Conservation (phyloP, 2,888 invertebrate species). For the Bhutanitis thaidina region DNA sequence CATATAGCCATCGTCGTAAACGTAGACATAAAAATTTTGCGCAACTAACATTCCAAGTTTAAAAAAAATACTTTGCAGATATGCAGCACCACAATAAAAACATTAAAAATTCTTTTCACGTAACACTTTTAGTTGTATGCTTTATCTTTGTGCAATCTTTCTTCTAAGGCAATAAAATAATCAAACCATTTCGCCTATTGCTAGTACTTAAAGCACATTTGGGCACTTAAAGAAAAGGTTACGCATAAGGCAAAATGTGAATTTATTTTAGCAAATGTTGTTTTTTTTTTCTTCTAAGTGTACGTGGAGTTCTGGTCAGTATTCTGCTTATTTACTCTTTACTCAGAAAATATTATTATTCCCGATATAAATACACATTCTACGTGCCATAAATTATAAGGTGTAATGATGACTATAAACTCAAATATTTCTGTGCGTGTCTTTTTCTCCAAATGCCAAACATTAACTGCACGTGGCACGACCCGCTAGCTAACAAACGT, state of each 20-base stretch:
- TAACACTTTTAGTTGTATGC: conserved; percentile 3
- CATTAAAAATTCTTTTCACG: conserved; percentile 13
- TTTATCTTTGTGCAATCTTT: conserved; percentile 18
- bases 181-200: conserved; percentile 12
- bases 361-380: too few relatives aligned
- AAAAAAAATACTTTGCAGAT: conserved; percentile 1
- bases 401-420: too few relatives aligned
- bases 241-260: not conserved
- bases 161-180: conserved; percentile 11
- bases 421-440: too few relatives aligned
- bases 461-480: too few relatives aligned
- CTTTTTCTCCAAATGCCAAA: too few relatives aligned
- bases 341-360: too few relatives aligned
- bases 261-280: not conserved
- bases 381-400: too few relatives aligned
- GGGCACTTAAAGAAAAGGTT: not conserved
- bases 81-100: conserved; percentile 8
- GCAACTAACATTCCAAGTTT: not conserved
- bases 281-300: too few relatives aligned
- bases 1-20: not conserved
- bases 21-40: not conserved
- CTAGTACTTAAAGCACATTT: not conserved
- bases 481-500: too few relatives aligned
- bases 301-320: too few relatives aligned
- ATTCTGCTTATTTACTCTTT: too few relatives aligned